These are phyloP conservation scores for Geococcyx californianus DNA, from an alignment of 2,113 vertebrate genomes.

Conservation along the genomic window DNA sequence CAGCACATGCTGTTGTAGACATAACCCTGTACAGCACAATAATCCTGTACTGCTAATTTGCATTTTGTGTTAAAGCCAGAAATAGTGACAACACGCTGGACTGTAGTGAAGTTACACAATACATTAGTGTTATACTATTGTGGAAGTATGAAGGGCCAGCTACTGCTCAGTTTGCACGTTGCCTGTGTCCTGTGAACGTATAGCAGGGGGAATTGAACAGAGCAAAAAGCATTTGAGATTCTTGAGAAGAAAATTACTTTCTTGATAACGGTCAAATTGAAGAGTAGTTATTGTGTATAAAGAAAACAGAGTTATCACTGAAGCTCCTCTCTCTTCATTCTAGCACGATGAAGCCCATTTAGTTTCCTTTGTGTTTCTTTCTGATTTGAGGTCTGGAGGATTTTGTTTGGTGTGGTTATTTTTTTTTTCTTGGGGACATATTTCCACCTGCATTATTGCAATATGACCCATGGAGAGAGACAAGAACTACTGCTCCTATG, in stretches of 20 bases:
- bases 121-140: background rate
- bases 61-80: background rate
- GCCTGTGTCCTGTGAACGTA: background rate
- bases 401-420: rapidly evolving
- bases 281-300: background rate
- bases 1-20: background rate
- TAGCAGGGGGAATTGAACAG: background rate
- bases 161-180: background rate
- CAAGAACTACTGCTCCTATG: background rate
- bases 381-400: background rate
- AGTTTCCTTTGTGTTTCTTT: background rate
- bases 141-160: background rate
- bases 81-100: background rate
- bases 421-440: background rate
- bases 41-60: background rate
- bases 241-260: background rate
- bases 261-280: background rate
- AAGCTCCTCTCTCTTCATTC: background rate
- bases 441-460: background rate
- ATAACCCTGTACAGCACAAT: background rate
- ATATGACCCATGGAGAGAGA: background rate
- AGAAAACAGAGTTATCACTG: background rate
- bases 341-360: background rate
- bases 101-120: background rate
- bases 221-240: background rate